Conservation (phyloP, 1,140 invertebrate genomes). For the Rhynchophorus ferrugineus region DNA sequence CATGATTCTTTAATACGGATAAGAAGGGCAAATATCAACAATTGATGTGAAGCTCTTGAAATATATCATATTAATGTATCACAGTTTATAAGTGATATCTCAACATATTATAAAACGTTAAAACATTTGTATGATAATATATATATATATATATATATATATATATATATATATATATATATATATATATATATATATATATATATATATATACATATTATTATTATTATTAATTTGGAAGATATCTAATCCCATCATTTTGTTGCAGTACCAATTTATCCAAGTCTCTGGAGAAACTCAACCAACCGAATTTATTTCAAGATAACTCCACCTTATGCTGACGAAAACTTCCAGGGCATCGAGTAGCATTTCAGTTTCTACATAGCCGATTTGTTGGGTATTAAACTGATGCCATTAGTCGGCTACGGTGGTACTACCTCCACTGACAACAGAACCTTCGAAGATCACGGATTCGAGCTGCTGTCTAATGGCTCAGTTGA, state of each 20-base stretch:
- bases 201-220: too few relatives aligned
- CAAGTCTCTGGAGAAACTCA: conserved; percentile 5
- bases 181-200: too few relatives aligned
- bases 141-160: too few relatives aligned
- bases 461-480: conserved; percentile 3
- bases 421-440: background rate
- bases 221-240: too few relatives aligned
- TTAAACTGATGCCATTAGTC: background rate
- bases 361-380: background rate
- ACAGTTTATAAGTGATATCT: too few relatives aligned
- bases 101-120: too few relatives aligned
- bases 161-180: too few relatives aligned
- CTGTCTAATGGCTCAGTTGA: background rate
- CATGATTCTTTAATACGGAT: too few relatives aligned
- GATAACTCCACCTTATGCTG: background rate
- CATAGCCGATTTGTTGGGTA: background rate
- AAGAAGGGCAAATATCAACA: too few relatives aligned
- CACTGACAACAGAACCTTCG: background rate
- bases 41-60: too few relatives aligned
- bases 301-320: background rate
- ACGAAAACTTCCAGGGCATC: background rate
- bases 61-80: too few relatives aligned
- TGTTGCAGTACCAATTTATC: conserved; percentile 2
- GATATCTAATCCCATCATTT: background rate
- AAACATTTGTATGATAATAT: too few relatives aligned